These are phyloP conservation scores for Anarsia innoxiella DNA, from an alignment of 2,888 invertebrate genomes.

Conservation along the genomic window DNA sequence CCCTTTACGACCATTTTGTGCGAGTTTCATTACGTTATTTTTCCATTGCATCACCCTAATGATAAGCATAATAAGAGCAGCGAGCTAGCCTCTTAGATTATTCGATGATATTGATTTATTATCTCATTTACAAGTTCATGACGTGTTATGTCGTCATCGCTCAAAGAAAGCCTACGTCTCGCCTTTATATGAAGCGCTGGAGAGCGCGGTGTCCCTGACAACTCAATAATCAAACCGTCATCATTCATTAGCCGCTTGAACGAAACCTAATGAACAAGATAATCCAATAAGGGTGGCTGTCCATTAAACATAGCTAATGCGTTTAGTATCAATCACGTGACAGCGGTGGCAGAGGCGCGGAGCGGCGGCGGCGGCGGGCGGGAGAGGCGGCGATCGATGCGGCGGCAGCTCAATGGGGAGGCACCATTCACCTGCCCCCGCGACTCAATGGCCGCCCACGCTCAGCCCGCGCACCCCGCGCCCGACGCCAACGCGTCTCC, in stretches of 20 bases:
- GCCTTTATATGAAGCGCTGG: no score
- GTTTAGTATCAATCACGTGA: slow-evolving; percentile 23
- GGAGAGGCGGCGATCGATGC: slow-evolving; percentile 16
- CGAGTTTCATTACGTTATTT: no score
- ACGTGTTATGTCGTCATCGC: neutral
- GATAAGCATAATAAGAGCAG: no score
- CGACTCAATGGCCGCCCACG: slow-evolving; percentile 71
- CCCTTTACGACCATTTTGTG: no score
- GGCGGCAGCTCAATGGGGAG: slow-evolving; percentile 47
- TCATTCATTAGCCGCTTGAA: slow-evolving; percentile 16
- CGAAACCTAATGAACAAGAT: slow-evolving; percentile 25
- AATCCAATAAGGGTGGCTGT: slow-evolving; percentile 27
- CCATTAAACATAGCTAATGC: slow-evolving; percentile 23
- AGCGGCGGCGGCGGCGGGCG: slow-evolving; percentile 6
- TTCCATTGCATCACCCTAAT: no score
- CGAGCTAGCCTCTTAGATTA: no score
- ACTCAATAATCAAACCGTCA: slow-evolving; percentile 16
- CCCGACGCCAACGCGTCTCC: slow-evolving; percentile 47
- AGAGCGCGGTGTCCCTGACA: slow-evolving; percentile 7
- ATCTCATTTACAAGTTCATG: neutral
- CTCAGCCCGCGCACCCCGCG: slow-evolving; percentile 26
- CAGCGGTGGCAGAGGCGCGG: slow-evolving; percentile 5
- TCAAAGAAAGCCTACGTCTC: neutral
- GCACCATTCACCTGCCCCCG: slow-evolving; percentile 64
- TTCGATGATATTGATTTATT: neutral